These are phyloP conservation scores for Hylia prasina DNA, from an alignment of 2,113 vertebrate species.

Conservation along the genomic window DNA sequence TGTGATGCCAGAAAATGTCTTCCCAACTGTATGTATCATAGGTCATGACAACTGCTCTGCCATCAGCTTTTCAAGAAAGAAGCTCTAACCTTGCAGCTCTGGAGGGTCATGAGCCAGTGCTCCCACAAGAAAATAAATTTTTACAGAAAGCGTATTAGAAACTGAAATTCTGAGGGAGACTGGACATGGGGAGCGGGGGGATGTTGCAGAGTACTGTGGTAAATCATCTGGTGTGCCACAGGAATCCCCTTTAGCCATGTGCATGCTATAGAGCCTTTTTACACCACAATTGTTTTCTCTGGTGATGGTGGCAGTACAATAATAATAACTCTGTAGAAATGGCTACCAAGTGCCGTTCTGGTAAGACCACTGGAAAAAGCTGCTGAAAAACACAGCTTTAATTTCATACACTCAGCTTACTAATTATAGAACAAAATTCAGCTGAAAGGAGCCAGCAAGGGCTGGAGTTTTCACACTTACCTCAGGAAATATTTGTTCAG, in stretches of 20 bases:
- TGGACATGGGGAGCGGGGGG: no score
- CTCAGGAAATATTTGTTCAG: background rate
- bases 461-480: background rate
- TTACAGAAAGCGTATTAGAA: background rate
- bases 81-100: background rate
- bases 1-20: background rate
- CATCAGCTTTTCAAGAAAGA: background rate
- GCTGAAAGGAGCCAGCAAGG: background rate
- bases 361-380: background rate
- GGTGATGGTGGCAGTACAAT: background rate
- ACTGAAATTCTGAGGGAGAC: background rate
- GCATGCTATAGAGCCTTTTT: background rate
- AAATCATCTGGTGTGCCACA: background rate
- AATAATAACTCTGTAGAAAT: background rate
- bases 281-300: background rate
- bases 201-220: background rate
- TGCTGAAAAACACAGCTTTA: background rate
- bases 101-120: background rate
- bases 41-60: background rate
- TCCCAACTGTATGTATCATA: rapidly evolving
- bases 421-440: background rate
- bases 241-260: background rate
- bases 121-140: background rate
- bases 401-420: background rate
- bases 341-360: background rate